Evolutionary conservation across 2,113 vertebrate species (phyloP), one percentile per base, ranked within the genome.

Genomic region (Ictalurus punctatus): DNA sequence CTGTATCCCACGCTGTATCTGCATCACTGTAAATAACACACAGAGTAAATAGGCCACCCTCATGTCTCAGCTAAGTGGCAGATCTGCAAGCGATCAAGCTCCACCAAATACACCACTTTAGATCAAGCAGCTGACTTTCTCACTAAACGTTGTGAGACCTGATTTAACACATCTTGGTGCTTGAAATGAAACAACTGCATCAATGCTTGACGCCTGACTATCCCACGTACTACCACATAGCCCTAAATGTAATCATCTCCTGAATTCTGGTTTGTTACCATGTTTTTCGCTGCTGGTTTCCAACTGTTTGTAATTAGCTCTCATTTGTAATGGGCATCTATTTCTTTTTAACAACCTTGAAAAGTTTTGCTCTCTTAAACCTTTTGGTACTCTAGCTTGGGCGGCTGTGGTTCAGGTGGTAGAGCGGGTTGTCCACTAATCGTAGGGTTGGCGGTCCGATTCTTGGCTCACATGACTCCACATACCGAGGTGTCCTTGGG

Each of bases 1-100:
- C 19, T 44, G 30, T 58, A 34, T 44, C 44, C 19, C 61, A 54
- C 6, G 40, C 84, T 71, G 65, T 21, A 69, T 34, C 65, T 65
- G 37, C 27, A 44, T 56, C n/a, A 34, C 25, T 25, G 44, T 81
- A 59, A 78, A 80, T 79, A 79, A 73, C 65, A 56, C 52, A 34
- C 67, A 1, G 13, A 58, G n/a, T 67, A 69, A 67, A 61, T 19
- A 79, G 14, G 27, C 37, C n/a, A 52, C 76, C 76, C 44, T 27
- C 2, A 65, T 56, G 34, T 37, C 17, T 34, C 63, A 88, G 34
- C 63, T 74, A 83, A 82, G 63, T 83, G 79, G 12, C 23, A 71
- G 30, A 87, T 82, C 48, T 82, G 48, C 3, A 67, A 17, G 59
- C 44, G 37, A 63, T 67, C 61, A 87, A 81, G 59, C 27, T 67